A percentile compares a stretch with the other conserved stretches of the same genome.
phyloP scores from a whole-genome alignment of 2,113 vertebrate genomes.

The Ptilorrhoa leucosticta region DNA sequence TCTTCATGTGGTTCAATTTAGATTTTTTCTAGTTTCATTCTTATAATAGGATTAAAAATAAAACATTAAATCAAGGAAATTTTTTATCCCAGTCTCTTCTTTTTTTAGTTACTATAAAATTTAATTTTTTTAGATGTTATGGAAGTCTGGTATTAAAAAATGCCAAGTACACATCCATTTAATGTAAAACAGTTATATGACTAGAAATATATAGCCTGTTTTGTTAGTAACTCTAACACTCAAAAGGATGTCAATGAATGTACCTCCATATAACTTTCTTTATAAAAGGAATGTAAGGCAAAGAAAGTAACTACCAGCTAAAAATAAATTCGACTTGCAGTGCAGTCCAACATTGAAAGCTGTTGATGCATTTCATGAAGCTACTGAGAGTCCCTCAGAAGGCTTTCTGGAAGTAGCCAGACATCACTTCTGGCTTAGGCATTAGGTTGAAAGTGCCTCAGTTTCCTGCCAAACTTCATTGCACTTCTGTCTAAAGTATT shows the following conservation, averaged over 20 bases:
- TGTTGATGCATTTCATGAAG: not conserved
- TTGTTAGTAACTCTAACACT: not conserved
- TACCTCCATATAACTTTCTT: not conserved
- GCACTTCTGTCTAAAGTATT: not conserved
- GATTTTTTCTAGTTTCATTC: not conserved
- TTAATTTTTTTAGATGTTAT: not conserved
- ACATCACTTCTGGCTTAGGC: not conserved
- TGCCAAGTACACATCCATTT: not conserved
- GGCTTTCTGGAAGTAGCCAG: not conserved
- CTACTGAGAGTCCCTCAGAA: not conserved
- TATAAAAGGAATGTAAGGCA: not conserved
- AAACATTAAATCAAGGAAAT: not conserved
- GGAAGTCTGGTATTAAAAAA: not conserved
- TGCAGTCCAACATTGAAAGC: not conserved
- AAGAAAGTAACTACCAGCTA: not conserved
- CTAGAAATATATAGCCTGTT: not conserved
- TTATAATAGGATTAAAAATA: not conserved
- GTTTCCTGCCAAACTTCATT: not conserved
- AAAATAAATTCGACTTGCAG: conserved; percentile 5
- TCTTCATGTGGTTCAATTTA: not conserved
- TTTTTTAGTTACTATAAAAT: not conserved
- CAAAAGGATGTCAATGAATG: not conserved
- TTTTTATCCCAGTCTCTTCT: not conserved
- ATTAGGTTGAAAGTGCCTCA: not conserved
- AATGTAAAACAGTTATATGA: not conserved